Evolutionary conservation across 2,888 invertebrate genomes (phyloP), one percentile per base, ranked within the genome.

Genomic region (Drosophila paramelanica): DNA sequence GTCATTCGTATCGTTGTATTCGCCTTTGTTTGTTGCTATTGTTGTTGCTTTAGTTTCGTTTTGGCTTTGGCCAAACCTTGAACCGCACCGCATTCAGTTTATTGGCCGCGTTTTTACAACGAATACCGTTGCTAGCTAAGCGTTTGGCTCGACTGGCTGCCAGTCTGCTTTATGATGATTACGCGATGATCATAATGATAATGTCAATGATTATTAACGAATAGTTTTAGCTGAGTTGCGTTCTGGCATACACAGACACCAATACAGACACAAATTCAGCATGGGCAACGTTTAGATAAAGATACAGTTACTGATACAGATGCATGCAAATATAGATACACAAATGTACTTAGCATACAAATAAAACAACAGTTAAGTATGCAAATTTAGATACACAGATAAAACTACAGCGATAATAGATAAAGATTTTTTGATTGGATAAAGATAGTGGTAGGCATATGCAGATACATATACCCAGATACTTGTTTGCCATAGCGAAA

Each of bases 51-150:
- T 89, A 88, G 86, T 89, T 88, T 88, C 80, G 62, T 88, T 86
- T 88, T 86, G 87, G 80, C 80, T 86, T 85, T 86, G 81, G 90
- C 89, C 84, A 90, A 89, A 89, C 91, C 89, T 90, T 90, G 89
- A 90, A 90, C 89, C 90, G 90, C 73, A 80, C 82, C 88, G 83
- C 79, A 80, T 78, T 84, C 79, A 90, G 89, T 90, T 90, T 90
- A 90, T 90, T 90, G 89, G 90, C 89, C 91, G 90, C 85, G 86
- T 85, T 87, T 89, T 90, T 90, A 90, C 89, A 90, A 90, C 90
- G 86, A 90, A 90, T 90, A 89, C 89, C 89, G 89, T 89, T 90
- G 76, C 79, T 58, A 70, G 64, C 65, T 68, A 50, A 79, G 57
- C 75, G 79, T 50, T 75, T 73, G 73, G 61, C 76, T 80, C 77